These are phyloP conservation scores for Clarias macrocephalus DNA, from an alignment of 2,113 vertebrate species.

Conservation along the genomic window DNA sequence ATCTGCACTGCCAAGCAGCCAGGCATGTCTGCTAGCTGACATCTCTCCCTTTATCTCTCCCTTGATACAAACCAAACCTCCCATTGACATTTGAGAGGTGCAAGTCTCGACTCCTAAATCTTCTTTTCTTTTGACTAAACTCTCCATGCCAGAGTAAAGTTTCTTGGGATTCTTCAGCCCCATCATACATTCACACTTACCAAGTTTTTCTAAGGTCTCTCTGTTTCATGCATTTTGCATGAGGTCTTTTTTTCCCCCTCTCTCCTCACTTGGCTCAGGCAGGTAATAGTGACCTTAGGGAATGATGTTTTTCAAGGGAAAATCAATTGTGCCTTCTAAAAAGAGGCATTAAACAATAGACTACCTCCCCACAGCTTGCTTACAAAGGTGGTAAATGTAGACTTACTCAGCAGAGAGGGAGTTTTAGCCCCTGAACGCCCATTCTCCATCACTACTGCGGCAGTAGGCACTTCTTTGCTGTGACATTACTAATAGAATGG, in stretches of 20 bases:
- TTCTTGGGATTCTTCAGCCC: constrained; percentile 20
- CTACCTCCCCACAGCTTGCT: constrained; percentile 13
- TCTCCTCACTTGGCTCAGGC: constrained; percentile 16
- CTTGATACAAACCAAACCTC: constrained; percentile 29
- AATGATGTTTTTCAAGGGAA: constrained; percentile 26
- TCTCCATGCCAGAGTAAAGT: constrained; percentile 15
- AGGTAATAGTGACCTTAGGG: constrained; percentile 35
- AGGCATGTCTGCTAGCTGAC: constrained; percentile 40
- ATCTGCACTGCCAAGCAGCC: constrained; percentile 40
- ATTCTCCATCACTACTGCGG: constrained; percentile 26
- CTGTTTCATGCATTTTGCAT: constrained; percentile 33
- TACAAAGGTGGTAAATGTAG: constrained; percentile 18
- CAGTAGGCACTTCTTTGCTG: neutral
- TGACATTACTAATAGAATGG: neutral
- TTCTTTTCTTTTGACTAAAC: constrained; percentile 20
- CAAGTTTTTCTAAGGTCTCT: neutral
- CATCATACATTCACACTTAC: constrained; percentile 14
- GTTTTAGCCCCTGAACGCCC: constrained; percentile 10
- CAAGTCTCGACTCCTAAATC: constrained; percentile 42
- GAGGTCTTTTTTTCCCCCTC: neutral
- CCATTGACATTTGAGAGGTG: constrained; percentile 32
- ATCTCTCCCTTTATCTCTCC: constrained; percentile 46
- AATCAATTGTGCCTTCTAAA: constrained; percentile 16
- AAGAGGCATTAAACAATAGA: constrained; percentile 23
- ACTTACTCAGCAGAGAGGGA: constrained; percentile 10